Percentiles rank a stretch among this genome's conserved stretches.
Conservation (phyloP, 2,113 vertebrate genomes). For the Larimichthys polyactis region DNA sequence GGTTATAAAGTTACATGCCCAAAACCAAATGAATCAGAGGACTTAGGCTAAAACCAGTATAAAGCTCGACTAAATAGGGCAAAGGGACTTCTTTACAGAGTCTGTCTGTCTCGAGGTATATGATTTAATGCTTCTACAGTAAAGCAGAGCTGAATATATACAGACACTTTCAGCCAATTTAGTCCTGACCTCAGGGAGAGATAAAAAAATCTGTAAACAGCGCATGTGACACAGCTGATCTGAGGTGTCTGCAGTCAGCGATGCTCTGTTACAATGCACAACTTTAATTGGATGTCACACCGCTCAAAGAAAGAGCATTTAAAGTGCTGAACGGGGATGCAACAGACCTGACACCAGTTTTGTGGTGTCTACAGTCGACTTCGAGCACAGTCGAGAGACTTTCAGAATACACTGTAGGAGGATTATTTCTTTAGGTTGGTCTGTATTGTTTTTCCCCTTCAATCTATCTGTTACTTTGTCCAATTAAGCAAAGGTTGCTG, state of each 20-base stretch:
- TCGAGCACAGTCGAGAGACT: slow-evolving; percentile 5
- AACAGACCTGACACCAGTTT: slow-evolving; percentile 1
- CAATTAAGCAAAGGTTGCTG: not conserved
- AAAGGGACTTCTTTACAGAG: not conserved
- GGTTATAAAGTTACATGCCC: not conserved
- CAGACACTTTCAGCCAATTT: slow-evolving; percentile 40
- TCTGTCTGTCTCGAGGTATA: not conserved
- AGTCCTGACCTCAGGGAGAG: slow-evolving; percentile 37
- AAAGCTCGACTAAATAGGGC: not conserved
- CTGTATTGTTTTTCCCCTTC: not conserved
- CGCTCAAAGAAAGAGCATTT: slow-evolving; percentile 11
- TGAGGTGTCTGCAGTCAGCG: slow-evolving; percentile 35
- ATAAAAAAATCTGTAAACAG: slow-evolving; percentile 36
- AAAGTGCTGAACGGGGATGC: slow-evolving; percentile 20
- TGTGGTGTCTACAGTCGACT: slow-evolving; percentile 19
- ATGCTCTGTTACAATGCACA: slow-evolving; percentile 22
- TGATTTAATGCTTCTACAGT: slow-evolving; percentile 7
- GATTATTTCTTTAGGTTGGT: not conserved
- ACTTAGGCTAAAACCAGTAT: slow-evolving; percentile 15
- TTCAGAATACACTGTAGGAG: not conserved
- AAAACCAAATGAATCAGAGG: slow-evolving; percentile 16
- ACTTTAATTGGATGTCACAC: slow-evolving; percentile 61
- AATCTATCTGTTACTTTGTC: not conserved
- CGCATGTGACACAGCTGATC: slow-evolving; percentile 34
- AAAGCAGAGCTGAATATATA: slow-evolving; percentile 22